phyloP scores from a whole-genome alignment of 2,113 vertebrate genomes.

The Thunnus thynnus region DNA sequence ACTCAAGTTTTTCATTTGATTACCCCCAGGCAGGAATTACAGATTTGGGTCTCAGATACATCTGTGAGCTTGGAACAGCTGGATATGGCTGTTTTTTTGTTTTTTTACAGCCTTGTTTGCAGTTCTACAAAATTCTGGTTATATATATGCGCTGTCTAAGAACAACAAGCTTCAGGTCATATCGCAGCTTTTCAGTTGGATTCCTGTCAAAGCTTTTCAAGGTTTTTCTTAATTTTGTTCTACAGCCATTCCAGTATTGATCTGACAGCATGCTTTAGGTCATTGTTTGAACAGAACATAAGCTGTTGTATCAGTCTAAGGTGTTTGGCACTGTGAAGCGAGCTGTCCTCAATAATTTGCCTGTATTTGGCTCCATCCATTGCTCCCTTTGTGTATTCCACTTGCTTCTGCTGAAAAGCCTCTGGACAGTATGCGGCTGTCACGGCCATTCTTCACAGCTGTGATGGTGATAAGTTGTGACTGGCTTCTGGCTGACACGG shows the following conservation, averaged over 20 bases:
- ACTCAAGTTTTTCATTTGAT: constrained; percentile 16
- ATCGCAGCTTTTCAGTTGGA: not conserved
- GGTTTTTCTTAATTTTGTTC: constrained; percentile 18
- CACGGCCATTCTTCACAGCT: constrained; percentile 13
- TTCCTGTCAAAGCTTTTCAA: constrained; percentile 18
- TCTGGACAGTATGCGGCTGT: constrained; percentile 23
- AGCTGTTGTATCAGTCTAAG: not conserved
- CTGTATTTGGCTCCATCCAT: constrained; percentile 14
- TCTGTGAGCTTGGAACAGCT: not conserved
- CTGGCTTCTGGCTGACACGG: constrained; percentile 22
- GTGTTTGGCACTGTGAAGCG: not conserved
- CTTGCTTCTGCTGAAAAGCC: constrained; percentile 24
- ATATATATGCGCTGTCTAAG: not conserved
- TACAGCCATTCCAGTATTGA: constrained; percentile 15
- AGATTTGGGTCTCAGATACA: not conserved
- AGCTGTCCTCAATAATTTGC: constrained; percentile 15
- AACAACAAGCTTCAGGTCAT: not conserved
- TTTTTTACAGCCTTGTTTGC: too few relatives aligned
- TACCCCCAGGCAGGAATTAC: not conserved
- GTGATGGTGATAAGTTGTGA: constrained; percentile 20
- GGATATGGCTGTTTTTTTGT: not conserved
- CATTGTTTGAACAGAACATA: not conserved
- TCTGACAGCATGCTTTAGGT: not conserved
- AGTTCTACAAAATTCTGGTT: constrained; percentile 2
- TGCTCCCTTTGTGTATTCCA: constrained; percentile 10